A percentile compares a stretch with the other conserved stretches of the same genome.
These are phyloP conservation scores for Sclerurus mexicanus DNA, from an alignment of 2,113 vertebrate species.

Conservation along the genomic window DNA sequence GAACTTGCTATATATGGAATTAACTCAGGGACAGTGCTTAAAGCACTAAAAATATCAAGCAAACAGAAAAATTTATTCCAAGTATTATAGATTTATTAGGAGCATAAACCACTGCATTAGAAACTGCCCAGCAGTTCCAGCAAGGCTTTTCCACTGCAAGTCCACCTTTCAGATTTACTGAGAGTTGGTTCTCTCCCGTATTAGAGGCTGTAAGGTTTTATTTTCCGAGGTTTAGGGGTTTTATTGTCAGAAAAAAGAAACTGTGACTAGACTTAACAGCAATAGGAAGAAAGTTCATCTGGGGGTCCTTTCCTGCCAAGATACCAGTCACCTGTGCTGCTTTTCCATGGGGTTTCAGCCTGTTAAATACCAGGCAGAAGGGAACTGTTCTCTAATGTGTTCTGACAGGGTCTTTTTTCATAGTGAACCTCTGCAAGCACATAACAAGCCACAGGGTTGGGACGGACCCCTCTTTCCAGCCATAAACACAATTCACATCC, in stretches of 20 bases:
- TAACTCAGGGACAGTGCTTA: neutral
- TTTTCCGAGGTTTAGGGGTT: neutral
- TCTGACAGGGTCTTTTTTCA: neutral
- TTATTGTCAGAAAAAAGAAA: neutral
- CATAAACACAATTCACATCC: slow-evolving; percentile 56
- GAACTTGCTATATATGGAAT: slow-evolving; percentile 9
- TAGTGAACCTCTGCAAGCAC: neutral
- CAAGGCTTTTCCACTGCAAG: neutral
- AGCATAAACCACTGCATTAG: neutral
- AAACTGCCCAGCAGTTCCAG: neutral
- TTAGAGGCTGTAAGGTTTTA: neutral
- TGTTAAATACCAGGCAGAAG: neutral
- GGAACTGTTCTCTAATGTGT: neutral
- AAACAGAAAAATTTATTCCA: neutral
- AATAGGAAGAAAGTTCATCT: neutral
- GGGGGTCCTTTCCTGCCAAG: neutral
- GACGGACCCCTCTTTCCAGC: neutral
- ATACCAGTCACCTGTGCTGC: neutral
- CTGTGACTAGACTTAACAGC: neutral
- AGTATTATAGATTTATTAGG: slow-evolving; percentile 11
- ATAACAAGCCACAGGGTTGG: neutral
- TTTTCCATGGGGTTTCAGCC: neutral
- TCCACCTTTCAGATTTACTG: neutral
- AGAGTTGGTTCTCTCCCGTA: neutral
- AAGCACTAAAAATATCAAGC: neutral